Evolutionary conservation across 2,888 invertebrate genomes (phyloP).

Genomic region (Helobdella robusta): DNA sequence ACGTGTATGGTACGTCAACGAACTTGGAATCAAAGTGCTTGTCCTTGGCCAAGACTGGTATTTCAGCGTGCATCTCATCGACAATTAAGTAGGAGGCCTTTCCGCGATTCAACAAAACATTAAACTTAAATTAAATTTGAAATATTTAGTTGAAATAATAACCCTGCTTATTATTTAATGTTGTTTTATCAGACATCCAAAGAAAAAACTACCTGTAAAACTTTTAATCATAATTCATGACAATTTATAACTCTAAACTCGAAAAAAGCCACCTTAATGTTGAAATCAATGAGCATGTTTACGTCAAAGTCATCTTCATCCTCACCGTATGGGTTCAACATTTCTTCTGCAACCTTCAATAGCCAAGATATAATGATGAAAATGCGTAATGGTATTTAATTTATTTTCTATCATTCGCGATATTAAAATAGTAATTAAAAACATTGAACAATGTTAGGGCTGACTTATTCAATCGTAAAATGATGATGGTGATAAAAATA

Average conservation of each 20-base stretch:
- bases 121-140: not conserved
- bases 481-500: not conserved
- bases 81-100: conserved; percentile 14
- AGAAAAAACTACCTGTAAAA: no score
- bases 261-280: conserved; percentile 22
- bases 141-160: not conserved
- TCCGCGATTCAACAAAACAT: not conserved
- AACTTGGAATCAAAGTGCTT: not conserved
- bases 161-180: no score
- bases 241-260: no score
- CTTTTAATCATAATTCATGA: no score
- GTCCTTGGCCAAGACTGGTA: not conserved
- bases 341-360: conserved; percentile 26
- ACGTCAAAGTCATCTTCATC: conserved; percentile 25
- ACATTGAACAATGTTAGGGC: no score
- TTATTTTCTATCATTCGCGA: no score
- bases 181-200: no score
- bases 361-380: not conserved
- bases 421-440: no score
- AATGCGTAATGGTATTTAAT: no score
- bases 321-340: conserved; percentile 26
- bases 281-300: conserved; percentile 23
- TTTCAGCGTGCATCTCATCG: conserved; percentile 17
- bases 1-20: conserved; percentile 18
- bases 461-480: no score